These are phyloP conservation scores for Cyanoderma ruficeps DNA, from an alignment of 2,113 vertebrate species.

Conservation along the genomic window DNA sequence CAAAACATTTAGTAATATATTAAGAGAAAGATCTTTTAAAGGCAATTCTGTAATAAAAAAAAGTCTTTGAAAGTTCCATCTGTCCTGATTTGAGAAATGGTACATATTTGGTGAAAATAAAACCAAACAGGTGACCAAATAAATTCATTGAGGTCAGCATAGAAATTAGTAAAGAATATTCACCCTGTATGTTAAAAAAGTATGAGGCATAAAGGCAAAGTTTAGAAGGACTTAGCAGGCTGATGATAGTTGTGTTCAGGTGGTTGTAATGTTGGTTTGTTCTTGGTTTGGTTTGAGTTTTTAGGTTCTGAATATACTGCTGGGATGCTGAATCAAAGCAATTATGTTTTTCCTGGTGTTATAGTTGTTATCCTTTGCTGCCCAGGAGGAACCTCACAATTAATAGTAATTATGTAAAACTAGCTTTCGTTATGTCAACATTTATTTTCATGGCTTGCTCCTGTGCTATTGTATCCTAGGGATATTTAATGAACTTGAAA, in stretches of 20 bases:
- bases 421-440: neutral
- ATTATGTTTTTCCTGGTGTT: neutral
- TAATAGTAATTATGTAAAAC: constrained; percentile 23
- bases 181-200: neutral
- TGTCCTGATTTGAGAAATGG: neutral
- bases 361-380: neutral
- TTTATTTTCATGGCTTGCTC: neutral
- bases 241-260: neutral
- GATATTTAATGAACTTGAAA: constrained; percentile 37
- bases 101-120: neutral
- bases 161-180: neutral
- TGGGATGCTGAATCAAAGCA: neutral
- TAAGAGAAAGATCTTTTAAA: neutral
- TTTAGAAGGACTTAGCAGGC: neutral
- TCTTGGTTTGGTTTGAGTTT: neutral
- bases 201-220: neutral
- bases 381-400: constrained; percentile 20
- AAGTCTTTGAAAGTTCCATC: neutral
- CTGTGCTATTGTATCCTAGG: neutral
- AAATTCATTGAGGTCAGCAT: neutral
- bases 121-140: neutral
- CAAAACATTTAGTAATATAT: neutral
- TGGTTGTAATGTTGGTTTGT: neutral
- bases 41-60: neutral
- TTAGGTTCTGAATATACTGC: neutral